Percentiles rank a stretch among this genome's conserved stretches.
Evolutionary conservation across 2,113 vertebrate species (phyloP).

Genomic region (Rissa tridactyla): DNA sequence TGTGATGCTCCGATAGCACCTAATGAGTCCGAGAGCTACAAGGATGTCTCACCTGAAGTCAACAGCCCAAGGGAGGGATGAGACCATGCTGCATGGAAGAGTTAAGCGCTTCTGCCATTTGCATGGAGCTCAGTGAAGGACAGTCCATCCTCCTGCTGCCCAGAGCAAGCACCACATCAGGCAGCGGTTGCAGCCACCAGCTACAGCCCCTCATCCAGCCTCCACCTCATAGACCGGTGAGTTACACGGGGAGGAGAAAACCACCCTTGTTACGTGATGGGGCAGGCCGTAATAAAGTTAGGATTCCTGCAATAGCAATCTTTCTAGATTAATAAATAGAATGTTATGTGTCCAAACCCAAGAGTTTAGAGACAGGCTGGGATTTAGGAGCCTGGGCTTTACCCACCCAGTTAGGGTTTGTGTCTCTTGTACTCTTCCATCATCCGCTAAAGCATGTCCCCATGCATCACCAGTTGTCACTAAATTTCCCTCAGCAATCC

Average conservation of each 20-base stretch:
- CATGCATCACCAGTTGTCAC: background rate
- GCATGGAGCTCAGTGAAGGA: background rate
- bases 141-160: background rate
- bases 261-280: rapidly evolving
- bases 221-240: background rate
- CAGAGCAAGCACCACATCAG: background rate
- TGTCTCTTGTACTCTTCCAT: background rate
- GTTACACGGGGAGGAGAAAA: background rate
- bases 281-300: background rate
- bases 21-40: background rate
- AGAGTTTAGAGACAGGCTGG: background rate
- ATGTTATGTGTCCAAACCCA: rapidly evolving
- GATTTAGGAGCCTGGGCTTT: background rate
- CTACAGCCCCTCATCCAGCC: background rate
- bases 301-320: background rate
- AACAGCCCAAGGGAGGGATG: background rate
- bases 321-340: background rate
- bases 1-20: background rate
- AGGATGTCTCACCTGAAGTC: background rate
- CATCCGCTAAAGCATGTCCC: background rate
- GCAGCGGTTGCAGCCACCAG: background rate
- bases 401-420: background rate
- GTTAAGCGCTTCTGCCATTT: rapidly evolving
- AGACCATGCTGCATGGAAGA: background rate
- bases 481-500: background rate